These are phyloP conservation scores for Drosophila pseudoobscura DNA, from an alignment of 1,140 invertebrate species.

Conservation along the genomic window DNA sequence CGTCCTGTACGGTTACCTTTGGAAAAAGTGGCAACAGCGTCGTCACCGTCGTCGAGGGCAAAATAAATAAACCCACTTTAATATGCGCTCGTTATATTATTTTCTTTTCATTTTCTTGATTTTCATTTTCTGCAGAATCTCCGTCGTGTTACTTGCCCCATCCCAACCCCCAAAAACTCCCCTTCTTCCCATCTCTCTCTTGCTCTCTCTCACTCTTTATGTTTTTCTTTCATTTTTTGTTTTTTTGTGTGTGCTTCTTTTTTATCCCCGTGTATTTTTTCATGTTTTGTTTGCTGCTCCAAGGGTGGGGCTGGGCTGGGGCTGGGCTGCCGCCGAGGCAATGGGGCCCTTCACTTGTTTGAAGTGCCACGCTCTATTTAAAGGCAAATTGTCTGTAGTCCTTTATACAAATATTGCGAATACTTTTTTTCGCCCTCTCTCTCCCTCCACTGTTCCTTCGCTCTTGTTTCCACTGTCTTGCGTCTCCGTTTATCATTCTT, in stretches of 20 bases:
- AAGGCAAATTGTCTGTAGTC: constrained; percentile 81
- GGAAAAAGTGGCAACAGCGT: constrained; percentile 66
- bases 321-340: not conserved
- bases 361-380: constrained; percentile 82
- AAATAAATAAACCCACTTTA: constrained; percentile 82
- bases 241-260: constrained; percentile 12
- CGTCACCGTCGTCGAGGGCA: constrained; percentile 52
- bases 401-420: constrained; percentile 78
- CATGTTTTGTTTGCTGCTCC: constrained; percentile 65
- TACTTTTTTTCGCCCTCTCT: constrained; percentile 49
- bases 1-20: constrained; percentile 51
- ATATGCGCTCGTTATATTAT: constrained; percentile 82
- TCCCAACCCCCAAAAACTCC: not conserved
- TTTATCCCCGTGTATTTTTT: constrained; percentile 34
- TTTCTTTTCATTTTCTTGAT: constrained; percentile 82
- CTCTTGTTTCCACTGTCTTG: too few species aligned
- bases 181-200: constrained; percentile 2
- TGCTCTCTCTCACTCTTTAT: constrained; percentile 35
- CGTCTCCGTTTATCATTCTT: constrained; percentile 20
- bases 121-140: constrained; percentile 45
- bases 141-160: constrained; percentile 8
- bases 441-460: not conserved
- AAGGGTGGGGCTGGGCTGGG: not conserved
- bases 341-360: constrained; percentile 63
- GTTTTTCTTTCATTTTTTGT: constrained; percentile 51